These are phyloP conservation scores for Morinoia aosen DNA, from an alignment of 2,888 invertebrate genomes.

Conservation along the genomic window DNA sequence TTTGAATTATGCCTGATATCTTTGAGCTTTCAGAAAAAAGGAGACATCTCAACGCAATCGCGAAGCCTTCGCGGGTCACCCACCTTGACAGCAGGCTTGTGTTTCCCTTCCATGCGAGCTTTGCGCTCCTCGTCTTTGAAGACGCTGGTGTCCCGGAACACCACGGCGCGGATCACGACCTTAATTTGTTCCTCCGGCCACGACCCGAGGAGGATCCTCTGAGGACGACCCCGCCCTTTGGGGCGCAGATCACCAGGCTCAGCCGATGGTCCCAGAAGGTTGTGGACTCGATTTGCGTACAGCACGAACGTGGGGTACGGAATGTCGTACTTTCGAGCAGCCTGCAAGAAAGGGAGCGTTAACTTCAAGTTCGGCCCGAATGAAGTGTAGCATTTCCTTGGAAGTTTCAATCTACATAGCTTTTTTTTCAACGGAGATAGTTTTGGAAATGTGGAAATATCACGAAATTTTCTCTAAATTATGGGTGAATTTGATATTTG, in stretches of 20 bases:
- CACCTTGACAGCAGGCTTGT: conserved; percentile 16
- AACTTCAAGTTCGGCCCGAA: not conserved
- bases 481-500: not conserved
- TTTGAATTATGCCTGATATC: too few relatives aligned
- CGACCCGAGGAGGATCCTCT: conserved; percentile 89
- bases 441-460: not conserved
- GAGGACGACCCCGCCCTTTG: conserved; percentile 91
- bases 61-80: not conserved
- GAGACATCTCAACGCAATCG: too few relatives aligned
- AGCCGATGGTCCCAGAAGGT: conserved; percentile 89
- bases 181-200: conserved; percentile 96
- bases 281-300: conserved; percentile 92
- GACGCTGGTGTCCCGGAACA: conserved; percentile 81
- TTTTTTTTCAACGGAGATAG: not conserved
- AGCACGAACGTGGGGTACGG: conserved; percentile 94
- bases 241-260: conserved; percentile 81
- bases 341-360: conserved; percentile 77
- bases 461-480: not conserved
- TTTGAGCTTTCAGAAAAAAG: too few relatives aligned
- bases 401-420: not conserved
- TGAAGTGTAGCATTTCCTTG: not conserved
- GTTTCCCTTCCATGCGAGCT: conserved; percentile 55
- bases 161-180: conserved; percentile 91
- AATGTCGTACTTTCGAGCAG: conserved; percentile 93
- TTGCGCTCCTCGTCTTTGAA: conserved; percentile 67